phyloP scores from a whole-genome alignment of 2,888 invertebrate species.

The Noctua janthe region DNA sequence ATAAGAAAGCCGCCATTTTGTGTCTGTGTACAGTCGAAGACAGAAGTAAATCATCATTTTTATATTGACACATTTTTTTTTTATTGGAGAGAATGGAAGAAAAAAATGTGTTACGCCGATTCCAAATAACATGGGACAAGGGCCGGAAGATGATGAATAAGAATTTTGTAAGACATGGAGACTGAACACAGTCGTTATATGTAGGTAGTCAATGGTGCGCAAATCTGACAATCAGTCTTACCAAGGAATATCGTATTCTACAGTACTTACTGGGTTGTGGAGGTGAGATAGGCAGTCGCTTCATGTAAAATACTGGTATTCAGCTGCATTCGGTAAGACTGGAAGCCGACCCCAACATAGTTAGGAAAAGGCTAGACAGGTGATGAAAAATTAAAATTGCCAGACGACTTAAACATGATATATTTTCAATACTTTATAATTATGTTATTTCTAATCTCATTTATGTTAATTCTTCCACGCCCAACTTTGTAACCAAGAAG shows the following conservation, averaged over 20 bases:
- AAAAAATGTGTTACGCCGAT: too few species aligned
- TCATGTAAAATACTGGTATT: not conserved
- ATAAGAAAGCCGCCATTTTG: conserved; percentile 4
- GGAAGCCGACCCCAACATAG: not conserved
- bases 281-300: not conserved
- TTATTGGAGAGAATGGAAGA: not conserved
- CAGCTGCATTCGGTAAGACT: not conserved
- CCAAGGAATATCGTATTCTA: not conserved
- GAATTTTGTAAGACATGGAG: too few species aligned
- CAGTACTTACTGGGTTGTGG: not conserved
- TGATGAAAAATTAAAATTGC: not conserved
- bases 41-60: not conserved
- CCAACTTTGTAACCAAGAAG: not conserved
- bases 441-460: not conserved
- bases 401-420: not conserved
- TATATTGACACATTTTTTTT: not conserved
- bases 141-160: too few species aligned
- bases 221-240: too few species aligned
- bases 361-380: not conserved
- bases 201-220: too few species aligned
- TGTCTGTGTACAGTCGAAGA: not conserved
- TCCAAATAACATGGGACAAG: too few species aligned
- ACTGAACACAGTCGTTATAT: too few species aligned
- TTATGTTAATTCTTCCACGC: not conserved
- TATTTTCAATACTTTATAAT: not conserved